A percentile compares a stretch with the other conserved stretches of the same genome.
These are phyloP conservation scores for Periophthalmus magnuspinnatus DNA, from an alignment of 2,797 vertebrate species.

Conservation along the genomic window DNA sequence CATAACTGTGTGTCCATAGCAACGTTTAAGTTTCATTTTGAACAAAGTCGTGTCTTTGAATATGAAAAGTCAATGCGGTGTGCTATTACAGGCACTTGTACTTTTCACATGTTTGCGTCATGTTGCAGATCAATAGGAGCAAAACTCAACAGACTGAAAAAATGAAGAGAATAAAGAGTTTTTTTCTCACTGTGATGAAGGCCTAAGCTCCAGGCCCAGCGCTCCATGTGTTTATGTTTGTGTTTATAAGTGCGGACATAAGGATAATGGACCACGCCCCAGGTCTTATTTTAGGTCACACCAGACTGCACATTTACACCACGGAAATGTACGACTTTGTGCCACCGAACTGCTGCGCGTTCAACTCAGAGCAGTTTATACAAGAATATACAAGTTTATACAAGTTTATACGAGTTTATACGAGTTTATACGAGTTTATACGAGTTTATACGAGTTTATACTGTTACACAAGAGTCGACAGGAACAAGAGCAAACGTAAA, in stretches of 20 bases:
- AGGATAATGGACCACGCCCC: constrained; percentile 26
- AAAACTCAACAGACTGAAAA: constrained; percentile 33
- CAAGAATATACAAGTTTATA: neutral
- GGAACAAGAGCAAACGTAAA: neutral
- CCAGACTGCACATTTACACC: constrained; percentile 14
- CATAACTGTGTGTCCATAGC: constrained; percentile 23
- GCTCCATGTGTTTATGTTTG: constrained; percentile 32
- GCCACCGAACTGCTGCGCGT: neutral
- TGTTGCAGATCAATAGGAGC: constrained; percentile 43
- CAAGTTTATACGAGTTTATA: too few species aligned
- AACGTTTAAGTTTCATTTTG: constrained; percentile 24
- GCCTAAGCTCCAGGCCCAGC: constrained; percentile 23
- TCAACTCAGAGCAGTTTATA: neutral
- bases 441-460: too few species aligned
- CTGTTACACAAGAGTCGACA: neutral
- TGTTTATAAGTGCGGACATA: constrained; percentile 20
- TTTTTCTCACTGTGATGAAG: constrained; percentile 22
- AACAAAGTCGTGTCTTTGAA: constrained; percentile 40
- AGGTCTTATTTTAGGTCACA: constrained; percentile 35
- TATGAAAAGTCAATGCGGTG: constrained; percentile 26
- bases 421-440: too few species aligned
- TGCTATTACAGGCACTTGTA: constrained; percentile 10
- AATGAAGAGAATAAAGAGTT: constrained; percentile 18
- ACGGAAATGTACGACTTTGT: constrained; percentile 3
- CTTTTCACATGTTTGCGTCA: constrained; percentile 42